A percentile compares a stretch with the other conserved stretches of the same genome.
phyloP scores from a whole-genome alignment of 2,113 vertebrate species.

The Semnornis frantzii region DNA sequence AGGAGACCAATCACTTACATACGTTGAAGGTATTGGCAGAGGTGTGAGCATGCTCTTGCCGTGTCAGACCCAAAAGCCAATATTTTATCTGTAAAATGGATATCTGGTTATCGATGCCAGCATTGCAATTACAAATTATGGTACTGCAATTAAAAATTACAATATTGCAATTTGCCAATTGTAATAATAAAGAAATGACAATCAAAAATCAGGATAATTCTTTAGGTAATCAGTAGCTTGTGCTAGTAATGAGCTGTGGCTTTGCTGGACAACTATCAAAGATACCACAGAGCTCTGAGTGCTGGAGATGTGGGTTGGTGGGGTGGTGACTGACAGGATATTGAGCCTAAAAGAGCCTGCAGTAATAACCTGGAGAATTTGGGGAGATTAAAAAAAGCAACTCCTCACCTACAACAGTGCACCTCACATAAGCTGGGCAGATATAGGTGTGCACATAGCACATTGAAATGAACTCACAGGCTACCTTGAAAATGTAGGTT shows the following conservation, averaged over 20 bases:
- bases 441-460: neutral
- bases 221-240: neutral
- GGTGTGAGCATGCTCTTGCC: neutral
- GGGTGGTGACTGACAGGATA: neutral
- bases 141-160: too few relatives aligned
- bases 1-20: constrained; percentile 43
- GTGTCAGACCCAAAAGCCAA: neutral
- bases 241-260: neutral
- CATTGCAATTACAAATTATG: too few relatives aligned
- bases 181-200: neutral
- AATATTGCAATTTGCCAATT: neutral
- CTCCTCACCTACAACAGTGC: neutral
- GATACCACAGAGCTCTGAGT: neutral
- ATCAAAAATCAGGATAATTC: neutral
- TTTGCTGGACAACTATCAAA: neutral
- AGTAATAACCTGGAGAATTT: neutral
- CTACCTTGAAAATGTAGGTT: neutral
- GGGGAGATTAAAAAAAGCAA: neutral
- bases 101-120: neutral
- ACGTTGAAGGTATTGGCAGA: constrained; percentile 1
- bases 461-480: neutral
- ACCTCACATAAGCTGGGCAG: neutral
- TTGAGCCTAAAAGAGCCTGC: neutral
- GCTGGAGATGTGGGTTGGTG: neutral
- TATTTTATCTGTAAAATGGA: neutral